Base-by-base conservation (phyloP, 2,797 vertebrate species). In the Catamblyrhynchus diadema region DNA sequence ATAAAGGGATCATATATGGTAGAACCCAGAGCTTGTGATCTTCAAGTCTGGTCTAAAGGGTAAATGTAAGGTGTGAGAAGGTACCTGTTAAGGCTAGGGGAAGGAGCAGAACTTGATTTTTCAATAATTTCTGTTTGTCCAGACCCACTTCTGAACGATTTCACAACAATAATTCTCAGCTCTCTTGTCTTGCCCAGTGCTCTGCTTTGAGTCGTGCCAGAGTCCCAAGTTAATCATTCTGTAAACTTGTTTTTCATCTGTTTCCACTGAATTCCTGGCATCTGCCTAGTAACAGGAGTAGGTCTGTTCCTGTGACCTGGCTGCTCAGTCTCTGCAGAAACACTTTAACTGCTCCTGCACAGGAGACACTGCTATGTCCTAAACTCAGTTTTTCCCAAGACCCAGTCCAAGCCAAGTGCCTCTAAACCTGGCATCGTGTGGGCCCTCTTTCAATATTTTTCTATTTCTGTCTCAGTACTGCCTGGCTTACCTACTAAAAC, bases 401-500 rank as follows among this genome's bases (percentile, higher is more conserved):
- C 25, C 18, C 12, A 51, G 2, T 81, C 74, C 65, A 86, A 83
- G 81, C 54, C 65, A 74, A 83, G 28, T 39, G 24, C n/a, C 70
- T 89, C 51, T 83, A 84, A 92, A 84, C 66, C 71, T 91, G 85
- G 82, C 91, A 72, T n/a, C 0, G 0, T 75, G 35, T 88, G 8
- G 18, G 61, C 56, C 37, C 33, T n/a, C 9, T 80, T 88, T 62
- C 80, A 64, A 3, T 72, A 8, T 39, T 71, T 69, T 86, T 87
- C 89, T 90, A 72, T 89, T 94, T 89, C 87, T 92, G 82, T 75
- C 77, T 90, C 67, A 39, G 56, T 60, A 42, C 85, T 71, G 82
- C 48, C 80, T 88, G 91, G 64, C n/a, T 88, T 93, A 89, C 73
- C 90, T 95, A 45, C 86, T 91, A 35, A 70, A 90, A 45, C 20